Evolutionary conservation across 2,888 invertebrate species (phyloP), one percentile per base, ranked within the genome.

Genomic region (Netelia melanura): DNA sequence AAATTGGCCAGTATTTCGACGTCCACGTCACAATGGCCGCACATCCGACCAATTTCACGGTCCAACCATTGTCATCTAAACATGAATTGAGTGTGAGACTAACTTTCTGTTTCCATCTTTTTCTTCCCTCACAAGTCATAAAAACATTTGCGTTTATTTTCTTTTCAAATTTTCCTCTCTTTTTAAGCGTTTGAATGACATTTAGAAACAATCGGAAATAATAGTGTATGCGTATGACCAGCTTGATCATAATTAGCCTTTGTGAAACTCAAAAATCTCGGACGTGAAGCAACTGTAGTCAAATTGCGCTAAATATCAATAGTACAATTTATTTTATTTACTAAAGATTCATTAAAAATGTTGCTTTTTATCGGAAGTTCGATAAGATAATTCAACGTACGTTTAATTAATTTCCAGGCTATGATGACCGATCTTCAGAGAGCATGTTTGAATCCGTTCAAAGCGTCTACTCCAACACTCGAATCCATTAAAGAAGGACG

Each of bases 11-110:
- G 52, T 96, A 95, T 90, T 96, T 97, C 90, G 96, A 97, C 90
- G 96, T 97, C 14, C 95, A 95, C 90, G 95, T 97, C 78, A 95
- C 97, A 0, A 96, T 97, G 94, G 97, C 97, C 0, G 96, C 97
- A 2, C 97, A 96, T 95, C 98, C 98, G 0, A 95, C 95, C 93
- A 96, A 96, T 94, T 97, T 97, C 89, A 95, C 96, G 62, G 96
- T 96, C 67, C 93, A 93, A 72, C 93, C 93, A 0, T 87, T 87
- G 11, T 82, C 87, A 0, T 84, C 84, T 43, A 82, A 65, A n/a
- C 8, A 10, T 1, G 78, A 86, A 10, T 83, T 90, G 25, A 78
- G 87, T 81, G 91, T 91, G 68, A 79, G 75, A 84, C 94, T 94
- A 93, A 17, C 10, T 11, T 21, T 38, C 48, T 17, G 43, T 48